Base-by-base conservation (phyloP, 2,113 vertebrate species). In the Puntigrus tetrazona region DNA sequence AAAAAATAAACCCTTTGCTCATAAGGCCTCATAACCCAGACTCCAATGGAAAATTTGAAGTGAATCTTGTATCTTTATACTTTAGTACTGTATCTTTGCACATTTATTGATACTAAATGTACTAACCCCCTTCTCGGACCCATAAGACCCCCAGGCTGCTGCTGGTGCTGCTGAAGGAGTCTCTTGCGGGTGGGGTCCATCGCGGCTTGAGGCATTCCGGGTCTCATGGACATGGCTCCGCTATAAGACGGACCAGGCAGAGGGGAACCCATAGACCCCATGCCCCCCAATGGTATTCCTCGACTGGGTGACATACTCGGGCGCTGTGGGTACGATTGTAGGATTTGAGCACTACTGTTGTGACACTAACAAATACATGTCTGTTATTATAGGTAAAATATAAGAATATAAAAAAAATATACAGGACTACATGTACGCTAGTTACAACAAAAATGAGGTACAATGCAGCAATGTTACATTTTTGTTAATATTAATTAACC, bases 111-210 rank as follows among this genome's bases (percentile, higher is more conserved):
- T 34, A 55, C 5, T 34, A 14, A 34, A 55, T 36, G 0, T 45
- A 86, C 94, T 96, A 94, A 99, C 98, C 97, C 97, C 88, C 97
- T 95, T 87, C 97, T 93, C 4, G 94, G 95, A 88, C 94, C 89
- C 74, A 95, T 92, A 91, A 96, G 89, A 0, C 84, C 89, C 59
- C 95, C 95, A 0, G 94, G 92, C 90, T 94, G 95, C 34, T 93
- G 92, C 0, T 93, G 94, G 8, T 93, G 92, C 0, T 93, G 94
- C 86, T 97, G 96, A n/a, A 98, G 95, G 87, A 98, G 94, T 16
- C 98, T 95, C 88, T 99, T 99, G 87, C 97, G 94, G 20, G 96
- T 96, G 20, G 96, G 92, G 25, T 98, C 98, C 96, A 98, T 95
- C 91, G 95, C 90, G 0, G 95, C 89, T 67, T 95, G 96, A 8